Percentiles rank a stretch among this genome's conserved stretches.
Evolutionary conservation across 2,797 vertebrate genomes (phyloP).

Genomic region (Nasua narica): DNA sequence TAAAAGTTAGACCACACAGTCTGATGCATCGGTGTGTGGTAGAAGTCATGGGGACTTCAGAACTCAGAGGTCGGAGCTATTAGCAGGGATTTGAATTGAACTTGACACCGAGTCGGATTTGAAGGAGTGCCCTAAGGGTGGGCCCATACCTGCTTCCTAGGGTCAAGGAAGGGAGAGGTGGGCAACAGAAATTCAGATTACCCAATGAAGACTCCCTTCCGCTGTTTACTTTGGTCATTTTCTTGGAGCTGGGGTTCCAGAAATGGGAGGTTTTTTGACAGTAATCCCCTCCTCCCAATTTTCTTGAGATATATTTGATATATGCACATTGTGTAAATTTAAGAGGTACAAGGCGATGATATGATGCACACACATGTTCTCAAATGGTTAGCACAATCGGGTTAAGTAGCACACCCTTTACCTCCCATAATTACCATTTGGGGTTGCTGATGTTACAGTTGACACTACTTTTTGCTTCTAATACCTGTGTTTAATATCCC

Average conservation of each 20-base stretch:
- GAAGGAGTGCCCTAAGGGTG: fast-evolving
- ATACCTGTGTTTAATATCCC: not conserved
- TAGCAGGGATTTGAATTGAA: not conserved
- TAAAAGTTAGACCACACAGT: not conserved
- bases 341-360: not conserved
- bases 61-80: not conserved
- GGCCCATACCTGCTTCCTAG: not conserved
- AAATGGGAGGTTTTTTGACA: not conserved
- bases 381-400: not conserved
- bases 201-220: not conserved
- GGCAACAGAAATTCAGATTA: not conserved
- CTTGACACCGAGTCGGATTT: not conserved
- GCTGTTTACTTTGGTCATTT: not conserved
- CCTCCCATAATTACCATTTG: not conserved
- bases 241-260: not conserved
- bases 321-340: not conserved
- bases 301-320: not conserved
- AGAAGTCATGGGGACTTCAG: not conserved
- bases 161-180: not conserved
- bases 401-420: not conserved
- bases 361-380: not conserved
- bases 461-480: not conserved
- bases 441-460: not conserved
- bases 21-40: not conserved
- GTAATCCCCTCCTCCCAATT: not conserved